Evolutionary conservation across 2,888 invertebrate species (phyloP).

Genomic region (Lycia hirtaria): DNA sequence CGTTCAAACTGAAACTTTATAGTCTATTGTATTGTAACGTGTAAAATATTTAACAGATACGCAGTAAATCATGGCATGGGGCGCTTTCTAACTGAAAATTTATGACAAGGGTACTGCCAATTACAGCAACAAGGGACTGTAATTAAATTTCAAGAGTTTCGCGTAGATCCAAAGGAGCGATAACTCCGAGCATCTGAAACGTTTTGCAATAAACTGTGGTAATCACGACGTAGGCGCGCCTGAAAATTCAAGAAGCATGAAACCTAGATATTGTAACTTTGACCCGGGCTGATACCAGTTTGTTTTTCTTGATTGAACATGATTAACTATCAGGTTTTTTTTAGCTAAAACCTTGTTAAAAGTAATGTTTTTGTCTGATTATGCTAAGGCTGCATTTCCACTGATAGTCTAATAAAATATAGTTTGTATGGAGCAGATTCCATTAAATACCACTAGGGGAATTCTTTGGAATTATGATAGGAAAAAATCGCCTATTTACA

Average conservation of each 20-base stretch:
- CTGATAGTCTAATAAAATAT: too few species aligned
- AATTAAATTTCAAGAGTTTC: slow-evolving; percentile 28
- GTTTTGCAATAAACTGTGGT: slow-evolving; percentile 10
- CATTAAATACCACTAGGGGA: too few species aligned
- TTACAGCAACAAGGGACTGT: slow-evolving; percentile 20
- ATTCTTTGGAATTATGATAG: too few species aligned
- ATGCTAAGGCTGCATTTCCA: too few species aligned
- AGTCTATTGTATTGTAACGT: not conserved
- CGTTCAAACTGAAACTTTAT: not conserved
- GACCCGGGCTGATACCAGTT: slow-evolving; percentile 34
- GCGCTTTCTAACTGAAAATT: slow-evolving; percentile 16
- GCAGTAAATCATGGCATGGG: slow-evolving; percentile 24
- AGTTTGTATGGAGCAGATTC: too few species aligned
- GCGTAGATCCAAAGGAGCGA: not conserved
- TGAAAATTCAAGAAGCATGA: slow-evolving; percentile 30
- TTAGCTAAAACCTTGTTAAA: not conserved
- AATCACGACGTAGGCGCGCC: slow-evolving; percentile 15
- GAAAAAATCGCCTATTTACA: too few species aligned
- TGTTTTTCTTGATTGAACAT: slow-evolving; percentile 6
- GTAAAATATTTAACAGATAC: slow-evolving; percentile 17
- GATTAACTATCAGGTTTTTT: not conserved
- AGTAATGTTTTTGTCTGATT: too few species aligned
- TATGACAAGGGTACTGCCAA: slow-evolving; percentile 20
- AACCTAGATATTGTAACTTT: slow-evolving; percentile 41
- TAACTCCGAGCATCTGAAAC: slow-evolving; percentile 5